Evolutionary conservation across 2,797 vertebrate species (phyloP).

Genomic region (Eospalax fontanierii): DNA sequence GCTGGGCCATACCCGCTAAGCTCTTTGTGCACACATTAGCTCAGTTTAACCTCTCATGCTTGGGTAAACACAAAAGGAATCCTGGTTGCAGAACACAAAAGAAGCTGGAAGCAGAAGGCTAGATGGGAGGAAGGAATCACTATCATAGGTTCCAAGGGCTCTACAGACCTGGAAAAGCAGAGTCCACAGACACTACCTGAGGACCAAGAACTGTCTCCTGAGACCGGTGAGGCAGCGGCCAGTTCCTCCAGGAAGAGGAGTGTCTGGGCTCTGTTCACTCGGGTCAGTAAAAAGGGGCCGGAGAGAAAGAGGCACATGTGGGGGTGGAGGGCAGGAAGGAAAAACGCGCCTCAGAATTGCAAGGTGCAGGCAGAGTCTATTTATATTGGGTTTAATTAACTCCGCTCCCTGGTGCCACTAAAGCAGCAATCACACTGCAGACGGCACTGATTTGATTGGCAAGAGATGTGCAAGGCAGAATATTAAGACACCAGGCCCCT

Average conservation of each 20-base stretch:
- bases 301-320: slow-evolving; percentile 33
- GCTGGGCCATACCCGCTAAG: not conserved
- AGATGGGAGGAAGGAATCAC: fast-evolving
- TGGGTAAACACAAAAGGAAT: slow-evolving; percentile 21
- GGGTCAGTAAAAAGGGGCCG: not conserved
- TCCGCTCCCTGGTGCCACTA: slow-evolving; percentile 88
- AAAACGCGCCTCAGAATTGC: slow-evolving; percentile 82
- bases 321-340: slow-evolving; percentile 60
- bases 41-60: not conserved
- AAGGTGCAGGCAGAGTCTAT: slow-evolving; percentile 88
- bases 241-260: not conserved
- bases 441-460: slow-evolving; percentile 90
- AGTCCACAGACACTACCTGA: not conserved
- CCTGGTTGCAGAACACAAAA: not conserved
- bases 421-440: slow-evolving; percentile 91
- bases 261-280: not conserved
- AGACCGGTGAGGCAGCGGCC: not conserved
- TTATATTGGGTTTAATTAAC: slow-evolving; percentile 91
- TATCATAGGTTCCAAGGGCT: not conserved
- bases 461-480: slow-evolving; percentile 86
- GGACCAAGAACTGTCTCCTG: not conserved
- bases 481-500: slow-evolving; percentile 89
- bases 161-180: not conserved
- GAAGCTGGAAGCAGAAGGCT: not conserved
- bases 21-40: not conserved